Base-by-base conservation (phyloP, 2,797 vertebrate species). In the Tachyglossus aculeatus region DNA sequence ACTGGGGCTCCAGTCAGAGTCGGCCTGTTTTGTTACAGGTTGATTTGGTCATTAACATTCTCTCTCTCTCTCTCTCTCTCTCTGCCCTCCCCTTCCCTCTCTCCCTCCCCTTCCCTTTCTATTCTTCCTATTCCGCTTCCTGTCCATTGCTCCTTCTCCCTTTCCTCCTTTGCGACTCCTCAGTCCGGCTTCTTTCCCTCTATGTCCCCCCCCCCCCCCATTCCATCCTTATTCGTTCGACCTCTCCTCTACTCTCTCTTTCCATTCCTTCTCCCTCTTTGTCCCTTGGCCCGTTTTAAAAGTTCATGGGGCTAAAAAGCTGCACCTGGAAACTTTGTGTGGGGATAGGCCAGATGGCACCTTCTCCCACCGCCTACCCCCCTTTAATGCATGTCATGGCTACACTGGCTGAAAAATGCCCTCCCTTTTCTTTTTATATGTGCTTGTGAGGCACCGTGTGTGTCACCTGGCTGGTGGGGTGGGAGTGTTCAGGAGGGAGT, bases 31-130 rank as follows among this genome's bases (percentile, higher is more conserved):
- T 81, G 80, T 81, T 60, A 78, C 87, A 41, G 74, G 81, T 77
- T 66, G 70, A 64, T 83, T 75, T 58, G 86, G 89, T 82, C 89
- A 85, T 88, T 71, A 73, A 83, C 84, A 78, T 78, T 64, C 5
- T 19, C 56, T 41, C 22, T 74, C 64, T n/a, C n/a, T n/a, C n/a
- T n/a, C 65, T n/a, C 27, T 48, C 10, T 5, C 11, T 18, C 18
- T 48, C 45, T 18, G 25, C 45, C 55, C 50, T 34, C 73, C 61
- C 58, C 44, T 19, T 61, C 58, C 39, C 65, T 48, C 48, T 29
- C 39, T 36, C 31, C 61, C 76, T 64, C 60, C 33, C 53, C 71
- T 27, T 67, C 62, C n/a, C n/a, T n/a, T 15, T 55, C 63, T 25
- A 62, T 59, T 62, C 62, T 39, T 54, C 19, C 44, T 41, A 19